Evolutionary conservation across 2,888 invertebrate species (phyloP), one percentile per base, ranked within the genome.

Genomic region (Laspeyria flexula): DNA sequence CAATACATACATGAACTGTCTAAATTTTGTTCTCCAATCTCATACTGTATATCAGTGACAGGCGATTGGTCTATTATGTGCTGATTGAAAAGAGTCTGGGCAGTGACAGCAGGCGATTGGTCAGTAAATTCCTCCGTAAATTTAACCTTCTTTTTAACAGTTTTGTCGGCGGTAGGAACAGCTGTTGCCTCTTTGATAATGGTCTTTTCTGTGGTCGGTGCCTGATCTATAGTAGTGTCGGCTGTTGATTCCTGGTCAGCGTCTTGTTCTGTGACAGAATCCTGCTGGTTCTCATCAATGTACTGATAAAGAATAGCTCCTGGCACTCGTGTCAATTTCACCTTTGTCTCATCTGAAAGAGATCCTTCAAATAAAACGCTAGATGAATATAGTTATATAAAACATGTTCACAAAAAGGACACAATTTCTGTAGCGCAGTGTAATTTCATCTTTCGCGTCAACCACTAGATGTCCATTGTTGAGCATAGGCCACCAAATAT

Each of bases 21-120:
- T 1, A 88, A 35, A 6, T 77, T 69, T 47, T 91, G 87, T 13
- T 90, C 88, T 4, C 90, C 90, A 1, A 91, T 85, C 54, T 90
- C 86, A 37, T 83, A 90, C 5, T 82, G 34, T 0, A 89, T 44
- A 1, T 83, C 72, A 9, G 65, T 48, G 0, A 50, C 35, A 0
- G 81, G 76, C 1, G 56, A 46, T 16, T 81, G 79, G 0, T 67
- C 71, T 6, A 85, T 76, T 1, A 52, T 33, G 9, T 21, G 34
- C 0, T 41, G 13, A 3, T 27, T 27, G 10, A 5, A 3, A 1
- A 1, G 1, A 7, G 13, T 3, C 9, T 43, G 16, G 4, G 34
- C 41, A 4, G 15, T 12, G 25, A 27, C 13, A 27, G 1, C 0
- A 38, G 23, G 1, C 0, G 29, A 11, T 12, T 15, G 45, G 11